Percentiles rank a stretch among this genome's conserved stretches.
Conservation (phyloP, 2,888 invertebrate genomes). For the Mimachlamys varia region DNA sequence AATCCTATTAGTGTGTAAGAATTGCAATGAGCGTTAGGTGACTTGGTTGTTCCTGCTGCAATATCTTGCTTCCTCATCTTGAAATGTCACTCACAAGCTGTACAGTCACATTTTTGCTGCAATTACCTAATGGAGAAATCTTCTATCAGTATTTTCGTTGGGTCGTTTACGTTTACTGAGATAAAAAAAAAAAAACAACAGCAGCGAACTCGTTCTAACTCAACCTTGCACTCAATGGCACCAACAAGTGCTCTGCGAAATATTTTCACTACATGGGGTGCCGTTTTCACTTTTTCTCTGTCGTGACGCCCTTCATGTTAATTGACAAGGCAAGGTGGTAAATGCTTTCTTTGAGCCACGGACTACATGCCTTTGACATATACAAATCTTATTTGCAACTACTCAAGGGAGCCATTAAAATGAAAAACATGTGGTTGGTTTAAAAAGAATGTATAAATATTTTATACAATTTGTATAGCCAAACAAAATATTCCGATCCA, state of each 20-base stretch:
- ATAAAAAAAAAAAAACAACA: too few species aligned
- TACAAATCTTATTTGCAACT: not conserved
- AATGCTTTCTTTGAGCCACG: not conserved
- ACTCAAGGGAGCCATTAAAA: not conserved
- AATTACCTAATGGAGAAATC: conserved; percentile 1
- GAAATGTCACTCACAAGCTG: not conserved
- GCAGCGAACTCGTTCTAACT: not conserved
- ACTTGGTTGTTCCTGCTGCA: not conserved
- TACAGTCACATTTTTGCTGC: not conserved
- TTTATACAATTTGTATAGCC: not conserved
- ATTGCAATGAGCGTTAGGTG: not conserved
- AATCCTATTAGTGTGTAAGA: not conserved
- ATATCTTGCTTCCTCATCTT: not conserved
- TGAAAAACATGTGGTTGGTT: conserved; percentile 32
- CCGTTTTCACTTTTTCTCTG: not conserved
- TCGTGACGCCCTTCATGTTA: not conserved
- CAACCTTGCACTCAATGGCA: not conserved
- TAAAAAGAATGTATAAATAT: not conserved
- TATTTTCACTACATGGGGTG: not conserved
- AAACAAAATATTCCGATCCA: not conserved
- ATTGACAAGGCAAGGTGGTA: not conserved
- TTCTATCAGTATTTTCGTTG: not conserved
- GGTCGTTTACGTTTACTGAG: not conserved
- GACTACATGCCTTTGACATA: conserved; percentile 7
- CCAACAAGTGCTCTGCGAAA: not conserved